Evolutionary conservation across 2,797 vertebrate genomes (phyloP).

Genomic region (Mormyrus proboscirostris): DNA sequence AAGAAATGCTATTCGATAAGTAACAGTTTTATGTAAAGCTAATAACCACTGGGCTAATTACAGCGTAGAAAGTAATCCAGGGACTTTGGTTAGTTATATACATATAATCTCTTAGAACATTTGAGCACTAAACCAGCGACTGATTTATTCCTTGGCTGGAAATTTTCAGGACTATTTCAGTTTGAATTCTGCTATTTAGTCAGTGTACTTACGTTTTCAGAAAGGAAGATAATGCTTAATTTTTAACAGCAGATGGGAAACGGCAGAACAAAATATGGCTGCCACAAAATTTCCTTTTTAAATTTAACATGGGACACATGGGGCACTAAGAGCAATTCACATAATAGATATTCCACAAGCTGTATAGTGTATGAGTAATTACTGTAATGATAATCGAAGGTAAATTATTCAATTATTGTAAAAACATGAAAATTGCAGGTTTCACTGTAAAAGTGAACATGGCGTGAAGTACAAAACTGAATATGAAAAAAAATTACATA

Average conservation of each 20-base stretch:
- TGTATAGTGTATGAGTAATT: neutral
- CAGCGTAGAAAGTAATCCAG: neutral
- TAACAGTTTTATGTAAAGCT: neutral
- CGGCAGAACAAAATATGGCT: neutral
- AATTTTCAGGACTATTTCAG: neutral
- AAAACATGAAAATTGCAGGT: constrained; percentile 1
- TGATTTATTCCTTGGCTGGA: neutral
- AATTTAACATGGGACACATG: neutral
- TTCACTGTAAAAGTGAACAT: constrained; percentile 7
- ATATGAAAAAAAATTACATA: neutral
- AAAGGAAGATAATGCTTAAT: neutral
- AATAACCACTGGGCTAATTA: neutral
- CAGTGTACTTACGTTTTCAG: neutral
- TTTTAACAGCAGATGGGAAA: neutral
- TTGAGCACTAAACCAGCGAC: neutral
- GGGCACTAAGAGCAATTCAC: neutral
- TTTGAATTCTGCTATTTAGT: neutral
- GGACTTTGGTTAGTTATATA: neutral
- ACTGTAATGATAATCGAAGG: neutral
- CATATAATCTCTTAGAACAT: neutral
- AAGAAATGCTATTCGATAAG: neutral
- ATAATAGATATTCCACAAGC: neutral
- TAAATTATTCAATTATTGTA: constrained; percentile 8
- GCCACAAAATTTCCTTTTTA: neutral
- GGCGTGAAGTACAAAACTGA: neutral